Evolutionary conservation across 2,888 invertebrate genomes (phyloP), one percentile per base, ranked within the genome.

Genomic region (Hydroisotoma schaefferi): DNA sequence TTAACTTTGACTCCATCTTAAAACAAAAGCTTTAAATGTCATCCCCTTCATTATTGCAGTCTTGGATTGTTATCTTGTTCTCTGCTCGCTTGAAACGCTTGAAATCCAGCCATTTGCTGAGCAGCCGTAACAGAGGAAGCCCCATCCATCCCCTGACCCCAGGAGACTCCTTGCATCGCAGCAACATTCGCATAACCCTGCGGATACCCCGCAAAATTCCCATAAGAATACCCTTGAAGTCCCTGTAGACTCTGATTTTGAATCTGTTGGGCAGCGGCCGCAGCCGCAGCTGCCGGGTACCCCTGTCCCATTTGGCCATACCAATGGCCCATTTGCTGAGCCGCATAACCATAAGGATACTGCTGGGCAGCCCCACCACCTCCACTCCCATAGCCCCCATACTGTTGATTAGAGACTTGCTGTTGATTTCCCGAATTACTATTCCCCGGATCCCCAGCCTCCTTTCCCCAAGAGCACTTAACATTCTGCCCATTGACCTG

Each of bases 391-490:
- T 25, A 20, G 18, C 68, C 65, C 61, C 73, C 64, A 77, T 73
- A 74, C 73, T 75, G 78, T 76, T 55, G 10, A 12, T 27, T 27
- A 12, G 25, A 40, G 8, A 20, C 20, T 5, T 43, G 18, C 18
- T 18, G 5, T 8, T 18, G 12, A 38, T 18, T 37, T 20, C 29
- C 28, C 8, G 27, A 33, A 27, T n/a, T 22, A n/a, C 15, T 8
- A 22, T 29, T 28, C 12, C 33, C 27, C 44, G 65, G 61, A 43
- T 69, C 69, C 27, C 65, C 67, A 37, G 67, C 61, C 48, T 97
- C 97, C 80, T 97, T 97, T 52, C 99, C 98, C 99, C 98, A 99
- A 80, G 95, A 97, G 81, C 98, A 98, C 81, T 97, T 97, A 53
- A 98, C 94, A 73, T 87, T 85, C 76, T 94, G 90, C 61, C 97